Evolutionary conservation across 2,888 invertebrate species (phyloP), one percentile per base, ranked within the genome.

Genomic region (Drosophila pegasa): DNA sequence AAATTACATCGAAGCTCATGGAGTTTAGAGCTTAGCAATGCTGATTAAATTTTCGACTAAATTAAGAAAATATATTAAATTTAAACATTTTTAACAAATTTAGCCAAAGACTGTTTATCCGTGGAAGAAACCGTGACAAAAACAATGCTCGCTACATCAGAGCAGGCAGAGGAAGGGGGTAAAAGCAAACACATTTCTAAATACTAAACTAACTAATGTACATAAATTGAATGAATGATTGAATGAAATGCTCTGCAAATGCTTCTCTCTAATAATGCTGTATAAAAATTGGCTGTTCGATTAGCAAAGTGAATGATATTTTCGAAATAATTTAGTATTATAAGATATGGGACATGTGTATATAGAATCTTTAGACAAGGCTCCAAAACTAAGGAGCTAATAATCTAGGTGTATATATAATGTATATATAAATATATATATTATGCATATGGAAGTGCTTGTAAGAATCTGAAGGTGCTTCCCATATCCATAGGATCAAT

Each of bases 111-210:
- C 65, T 56, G 57, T 58, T 40, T 84, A 59, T 86, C 84, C 56
- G 31, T 84, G 76, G 84, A 70, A 67, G 73, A 84, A 69, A 79
- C 87, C 33, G 88, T 84, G 52, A 84, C 89, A 70, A 84, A 89
- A 62, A 76, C 84, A 35, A 38, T 89, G 83, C 71, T 89, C 71
- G 89, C 88, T 35, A 89, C 84, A 31, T 71, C 84, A 43, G 84
- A 84, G 67, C 77, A 82, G 60, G 68, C 80, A 54, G 84, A 84
- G 71, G 89, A 84, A 79, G 89, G 84, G 80, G 84, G 84, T 84
- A 48, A 48, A 48, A 33, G 14, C 89, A 82, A 40, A 47, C 41
- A 70, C 47, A 63, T 66, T 66, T 52, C 16, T 27, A 38, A 52
- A 52, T 37, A 38, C 18, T 9, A 2, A 18, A 27, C 51, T 38